phyloP scores from a whole-genome alignment of 2,888 invertebrate genomes.

The Coleophora deauratella region DNA sequence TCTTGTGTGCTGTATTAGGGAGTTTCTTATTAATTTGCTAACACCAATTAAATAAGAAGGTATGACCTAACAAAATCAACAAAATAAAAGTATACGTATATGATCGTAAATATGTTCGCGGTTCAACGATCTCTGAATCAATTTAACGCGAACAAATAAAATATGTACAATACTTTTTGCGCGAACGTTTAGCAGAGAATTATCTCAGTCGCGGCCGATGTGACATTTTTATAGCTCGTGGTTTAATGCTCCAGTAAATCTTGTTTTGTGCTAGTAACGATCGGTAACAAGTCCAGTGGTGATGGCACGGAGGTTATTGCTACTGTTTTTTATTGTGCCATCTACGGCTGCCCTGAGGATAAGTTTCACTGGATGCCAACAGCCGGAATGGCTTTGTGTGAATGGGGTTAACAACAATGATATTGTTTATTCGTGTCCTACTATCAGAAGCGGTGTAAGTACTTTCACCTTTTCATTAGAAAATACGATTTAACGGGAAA shows the following conservation, averaged over 20 bases:
- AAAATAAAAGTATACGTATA: too few relatives aligned
- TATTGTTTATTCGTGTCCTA: conserved; percentile 48
- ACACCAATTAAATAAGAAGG: too few relatives aligned
- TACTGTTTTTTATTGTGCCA: conserved; percentile 22
- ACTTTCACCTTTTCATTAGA: conserved; percentile 5
- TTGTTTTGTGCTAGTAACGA: conserved; percentile 16
- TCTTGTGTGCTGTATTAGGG: too few relatives aligned
- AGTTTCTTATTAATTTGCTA: too few relatives aligned
- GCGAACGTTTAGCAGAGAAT: conserved; percentile 30
- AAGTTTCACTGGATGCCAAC: conserved; percentile 55
- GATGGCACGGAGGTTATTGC: conserved; percentile 24
- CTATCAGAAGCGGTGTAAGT: conserved; percentile 48
- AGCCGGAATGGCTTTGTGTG: conserved; percentile 58
- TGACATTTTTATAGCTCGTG: conserved; percentile 40
- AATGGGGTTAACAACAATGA: conserved; percentile 47
- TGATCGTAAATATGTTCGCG: neutral
- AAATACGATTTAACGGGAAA: too few relatives aligned
- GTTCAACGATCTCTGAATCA: conserved; percentile 14
- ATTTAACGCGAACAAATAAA: conserved; percentile 31
- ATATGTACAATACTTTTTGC: conserved; percentile 27
- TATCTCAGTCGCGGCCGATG: conserved; percentile 39
- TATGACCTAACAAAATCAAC: too few relatives aligned
- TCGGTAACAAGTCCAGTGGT: conserved; percentile 16
- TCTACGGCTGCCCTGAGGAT: conserved; percentile 40
- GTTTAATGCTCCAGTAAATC: conserved; percentile 21